Evolutionary conservation across 2,797 vertebrate species (phyloP).

Genomic region (Chromis chromis): DNA sequence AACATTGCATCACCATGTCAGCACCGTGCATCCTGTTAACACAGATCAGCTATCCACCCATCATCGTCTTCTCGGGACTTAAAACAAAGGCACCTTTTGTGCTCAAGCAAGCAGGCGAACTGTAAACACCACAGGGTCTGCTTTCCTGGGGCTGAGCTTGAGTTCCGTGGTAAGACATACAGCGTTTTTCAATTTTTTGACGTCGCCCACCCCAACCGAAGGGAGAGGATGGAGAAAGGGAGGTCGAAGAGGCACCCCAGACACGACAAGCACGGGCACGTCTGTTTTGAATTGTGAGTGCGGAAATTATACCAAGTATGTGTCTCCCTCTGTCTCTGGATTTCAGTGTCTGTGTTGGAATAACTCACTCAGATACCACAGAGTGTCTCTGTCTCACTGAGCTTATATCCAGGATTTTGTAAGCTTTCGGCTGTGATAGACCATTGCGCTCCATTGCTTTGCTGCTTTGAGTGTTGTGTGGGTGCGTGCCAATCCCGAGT

Average conservation of each 20-base stretch:
- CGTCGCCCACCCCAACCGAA: conserved; percentile 3
- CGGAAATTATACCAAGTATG: conserved; percentile 50
- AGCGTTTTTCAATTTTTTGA: background rate
- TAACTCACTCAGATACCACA: conserved; percentile 34
- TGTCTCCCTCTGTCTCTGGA: conserved; percentile 14
- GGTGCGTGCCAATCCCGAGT: conserved; percentile 57
- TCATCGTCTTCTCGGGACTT: background rate
- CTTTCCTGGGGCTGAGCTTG: background rate
- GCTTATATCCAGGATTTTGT: conserved; percentile 46
- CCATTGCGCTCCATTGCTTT: conserved; percentile 27
- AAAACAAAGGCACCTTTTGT: conserved; percentile 1
- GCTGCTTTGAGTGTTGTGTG: conserved; percentile 46
- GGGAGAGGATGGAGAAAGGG: background rate
- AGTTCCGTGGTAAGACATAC: background rate
- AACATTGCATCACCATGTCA: conserved; percentile 7
- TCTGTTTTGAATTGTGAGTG: conserved; percentile 62
- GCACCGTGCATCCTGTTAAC: conserved; percentile 2
- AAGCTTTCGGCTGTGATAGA: conserved; percentile 55
- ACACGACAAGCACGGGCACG: conserved; percentile 56
- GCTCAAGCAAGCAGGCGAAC: conserved; percentile 6
- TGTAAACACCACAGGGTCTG: background rate
- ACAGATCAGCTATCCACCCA: background rate
- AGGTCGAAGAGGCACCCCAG: conserved; percentile 31
- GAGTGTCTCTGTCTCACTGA: conserved; percentile 33
- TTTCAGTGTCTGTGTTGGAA: conserved; percentile 39